Evolutionary conservation across 1,140 invertebrate genomes (phyloP).

Genomic region (Lepidurus apus): DNA sequence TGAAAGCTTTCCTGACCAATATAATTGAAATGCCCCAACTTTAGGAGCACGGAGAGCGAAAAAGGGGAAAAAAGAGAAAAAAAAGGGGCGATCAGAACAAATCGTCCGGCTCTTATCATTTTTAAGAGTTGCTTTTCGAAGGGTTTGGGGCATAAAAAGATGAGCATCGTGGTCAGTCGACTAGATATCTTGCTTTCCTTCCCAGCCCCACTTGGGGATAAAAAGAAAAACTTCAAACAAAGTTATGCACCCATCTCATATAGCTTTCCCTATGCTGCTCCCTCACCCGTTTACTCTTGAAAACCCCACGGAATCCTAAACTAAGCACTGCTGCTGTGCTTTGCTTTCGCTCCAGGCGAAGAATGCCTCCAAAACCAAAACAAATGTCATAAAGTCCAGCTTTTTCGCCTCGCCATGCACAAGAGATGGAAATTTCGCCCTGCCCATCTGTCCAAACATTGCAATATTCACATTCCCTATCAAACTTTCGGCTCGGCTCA

Average conservation of each 20-base stretch:
- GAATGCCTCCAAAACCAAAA: not conserved
- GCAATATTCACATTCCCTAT: not conserved
- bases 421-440: slow-evolving; percentile 3
- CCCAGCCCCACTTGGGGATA: not conserved
- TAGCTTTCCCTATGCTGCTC: not conserved
- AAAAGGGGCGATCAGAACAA: not conserved
- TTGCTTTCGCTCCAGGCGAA: not conserved
- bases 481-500: not conserved
- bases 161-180: slow-evolving; percentile 20
- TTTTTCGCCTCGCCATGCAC: not conserved
- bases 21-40: not conserved
- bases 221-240: slow-evolving; percentile 11
- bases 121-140: not conserved
- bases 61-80: not conserved
- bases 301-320: not conserved
- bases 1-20: slow-evolving; percentile 21
- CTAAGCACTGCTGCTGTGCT: not conserved
- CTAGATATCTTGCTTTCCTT: not conserved
- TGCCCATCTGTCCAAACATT: not conserved
- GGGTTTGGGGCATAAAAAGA: slow-evolving; percentile 7
- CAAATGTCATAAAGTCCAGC: not conserved
- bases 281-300: not conserved
- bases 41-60: not conserved
- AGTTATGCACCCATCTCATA: slow-evolving; percentile 5
- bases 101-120: slow-evolving; percentile 4